phyloP scores from a whole-genome alignment of 2,888 invertebrate genomes.

The Alentia gelatinosa region DNA sequence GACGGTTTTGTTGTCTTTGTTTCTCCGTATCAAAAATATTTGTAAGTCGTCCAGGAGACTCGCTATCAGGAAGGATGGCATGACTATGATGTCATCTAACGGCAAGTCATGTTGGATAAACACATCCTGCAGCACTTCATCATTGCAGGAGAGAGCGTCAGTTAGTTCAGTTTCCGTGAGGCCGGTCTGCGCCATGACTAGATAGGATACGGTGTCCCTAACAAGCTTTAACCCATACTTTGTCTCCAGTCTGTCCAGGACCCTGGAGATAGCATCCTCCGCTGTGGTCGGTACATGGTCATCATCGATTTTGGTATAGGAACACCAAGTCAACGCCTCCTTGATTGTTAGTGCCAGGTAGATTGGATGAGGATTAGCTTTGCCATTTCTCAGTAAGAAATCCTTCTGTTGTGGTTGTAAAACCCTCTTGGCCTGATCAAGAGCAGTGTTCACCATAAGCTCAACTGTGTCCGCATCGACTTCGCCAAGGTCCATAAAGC shows the following conservation, averaged over 20 bases:
- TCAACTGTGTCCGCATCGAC: constrained; percentile 44
- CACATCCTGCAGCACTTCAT: constrained; percentile 49
- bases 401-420: constrained; percentile 47
- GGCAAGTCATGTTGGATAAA: constrained; percentile 4
- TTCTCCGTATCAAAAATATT: not conserved
- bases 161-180: constrained; percentile 58
- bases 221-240: constrained; percentile 46
- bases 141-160: constrained; percentile 56
- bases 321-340: constrained; percentile 51
- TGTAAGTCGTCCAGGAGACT: constrained; percentile 44
- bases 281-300: constrained; percentile 24
- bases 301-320: constrained; percentile 46
- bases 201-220: constrained; percentile 33
- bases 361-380: constrained; percentile 44
- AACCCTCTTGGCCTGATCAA: not conserved
- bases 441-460: constrained; percentile 33
- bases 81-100: constrained; percentile 24
- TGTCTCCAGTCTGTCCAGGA: constrained; percentile 33
- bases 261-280: constrained; percentile 47
- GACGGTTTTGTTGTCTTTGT: constrained; percentile 46
- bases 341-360: constrained; percentile 30
- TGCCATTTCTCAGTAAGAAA: constrained; percentile 35
- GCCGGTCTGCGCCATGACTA: constrained; percentile 47
- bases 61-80: constrained; percentile 49
- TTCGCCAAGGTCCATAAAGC: constrained; percentile 35